phyloP scores from a whole-genome alignment of 2,113 vertebrate species.

The Anguilla rostrata region DNA sequence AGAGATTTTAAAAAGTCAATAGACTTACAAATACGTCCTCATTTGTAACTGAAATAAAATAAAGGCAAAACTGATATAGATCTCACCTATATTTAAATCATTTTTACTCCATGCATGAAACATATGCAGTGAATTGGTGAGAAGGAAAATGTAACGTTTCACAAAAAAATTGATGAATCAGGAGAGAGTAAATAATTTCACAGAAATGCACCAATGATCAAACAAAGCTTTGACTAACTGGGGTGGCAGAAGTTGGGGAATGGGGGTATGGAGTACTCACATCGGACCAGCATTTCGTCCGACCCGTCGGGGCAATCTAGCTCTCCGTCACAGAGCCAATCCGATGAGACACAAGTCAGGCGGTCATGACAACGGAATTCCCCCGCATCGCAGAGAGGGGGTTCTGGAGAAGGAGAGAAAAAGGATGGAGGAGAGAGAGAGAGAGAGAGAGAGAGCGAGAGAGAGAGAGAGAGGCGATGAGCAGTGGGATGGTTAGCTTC shows the following conservation, averaged over 20 bases:
- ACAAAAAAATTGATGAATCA: not conserved
- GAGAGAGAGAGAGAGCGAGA: conserved; percentile 46
- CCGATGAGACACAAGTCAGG: conserved; percentile 81
- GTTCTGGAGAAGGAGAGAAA: conserved; percentile 71
- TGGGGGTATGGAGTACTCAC: conserved; percentile 75
- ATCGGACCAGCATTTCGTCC: conserved; percentile 79
- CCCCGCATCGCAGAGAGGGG: conserved; percentile 80
- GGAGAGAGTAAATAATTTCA: too few species aligned
- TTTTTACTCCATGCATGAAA: too few species aligned
- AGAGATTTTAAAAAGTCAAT: too few species aligned
- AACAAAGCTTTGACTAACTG: too few species aligned
- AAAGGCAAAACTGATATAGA: too few species aligned
- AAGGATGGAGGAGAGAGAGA: conserved; percentile 42
- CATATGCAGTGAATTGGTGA: not conserved
- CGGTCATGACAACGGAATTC: conserved; percentile 88
- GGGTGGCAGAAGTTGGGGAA: conserved; percentile 9
- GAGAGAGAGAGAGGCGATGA: conserved; percentile 54
- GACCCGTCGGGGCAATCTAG: conserved; percentile 88
- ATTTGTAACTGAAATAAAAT: too few species aligned
- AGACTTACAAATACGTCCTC: too few species aligned
- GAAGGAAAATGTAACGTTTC: not conserved
- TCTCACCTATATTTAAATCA: too few species aligned
- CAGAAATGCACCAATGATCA: too few species aligned
- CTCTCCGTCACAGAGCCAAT: conserved; percentile 93
- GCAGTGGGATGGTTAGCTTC: conserved; percentile 39